These are phyloP conservation scores for Parazoanthus darwini DNA, from an alignment of 92 coral and sea anemone genomes.

Conservation along the genomic window DNA sequence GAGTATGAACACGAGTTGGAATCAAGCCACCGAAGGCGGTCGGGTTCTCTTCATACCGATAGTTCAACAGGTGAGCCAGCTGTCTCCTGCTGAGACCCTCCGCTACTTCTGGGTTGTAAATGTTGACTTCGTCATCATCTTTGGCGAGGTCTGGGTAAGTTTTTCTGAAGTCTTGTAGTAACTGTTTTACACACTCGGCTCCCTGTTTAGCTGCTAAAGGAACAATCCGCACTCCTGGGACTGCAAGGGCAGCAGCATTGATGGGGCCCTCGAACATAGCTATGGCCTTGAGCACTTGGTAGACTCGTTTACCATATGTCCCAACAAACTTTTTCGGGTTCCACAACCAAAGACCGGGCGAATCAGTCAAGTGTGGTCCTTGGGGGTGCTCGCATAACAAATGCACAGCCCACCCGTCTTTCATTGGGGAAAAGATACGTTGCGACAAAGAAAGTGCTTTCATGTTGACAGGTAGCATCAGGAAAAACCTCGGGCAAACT, in stretches of 20 bases:
- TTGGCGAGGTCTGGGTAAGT: not conserved
- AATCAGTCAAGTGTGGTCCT: not conserved
- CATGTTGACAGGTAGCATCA: not conserved
- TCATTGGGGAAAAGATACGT: not conserved
- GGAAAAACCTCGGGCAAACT: not conserved
- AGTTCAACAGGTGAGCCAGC: not conserved
- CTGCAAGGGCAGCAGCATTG: conserved; percentile 4
- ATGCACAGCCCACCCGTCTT: conserved; percentile 1
- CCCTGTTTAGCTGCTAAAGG: not conserved
- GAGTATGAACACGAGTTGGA: not conserved
- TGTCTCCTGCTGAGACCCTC: not conserved
- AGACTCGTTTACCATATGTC: not conserved
- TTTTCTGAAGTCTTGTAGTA: conserved; percentile 3
- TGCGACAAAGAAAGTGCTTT: not conserved
- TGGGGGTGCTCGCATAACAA: not conserved
- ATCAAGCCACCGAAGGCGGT: not conserved
- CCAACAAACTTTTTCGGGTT: not conserved
- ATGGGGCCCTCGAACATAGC: not conserved
- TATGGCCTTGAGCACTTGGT: not conserved
- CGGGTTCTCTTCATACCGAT: not conserved
- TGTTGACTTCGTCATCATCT: not conserved
- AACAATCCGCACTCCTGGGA: not conserved
- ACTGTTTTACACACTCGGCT: not conserved
- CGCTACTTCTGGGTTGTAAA: not conserved
- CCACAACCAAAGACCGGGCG: not conserved